Percentiles rank a stretch among this genome's conserved stretches.
Evolutionary conservation across 2,888 invertebrate species (phyloP).

Genomic region (Sesia apiformis): DNA sequence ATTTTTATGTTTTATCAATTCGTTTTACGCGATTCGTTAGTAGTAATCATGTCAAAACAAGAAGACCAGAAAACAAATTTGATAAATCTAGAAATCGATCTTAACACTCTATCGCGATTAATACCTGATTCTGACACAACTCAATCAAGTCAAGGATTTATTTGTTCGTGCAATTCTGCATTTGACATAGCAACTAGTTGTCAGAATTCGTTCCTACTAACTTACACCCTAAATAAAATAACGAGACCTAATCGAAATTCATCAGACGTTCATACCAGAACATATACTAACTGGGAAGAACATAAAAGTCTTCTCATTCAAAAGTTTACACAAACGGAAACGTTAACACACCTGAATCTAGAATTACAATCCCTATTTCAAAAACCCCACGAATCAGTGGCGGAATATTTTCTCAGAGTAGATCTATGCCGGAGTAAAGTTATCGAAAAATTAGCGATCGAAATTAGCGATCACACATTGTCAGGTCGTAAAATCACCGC

Average conservation of each 20-base stretch:
- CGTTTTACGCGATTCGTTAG: no score
- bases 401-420: constrained; percentile 3
- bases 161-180: constrained; percentile 1
- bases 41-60: neutral
- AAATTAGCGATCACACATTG: constrained; percentile 11
- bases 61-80: neutral
- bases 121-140: constrained; percentile 1
- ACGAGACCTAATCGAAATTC: neutral
- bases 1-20: neutral
- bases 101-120: neutral
- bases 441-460: constrained; percentile 14
- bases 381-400: constrained; percentile 3
- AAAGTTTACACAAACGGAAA: constrained; percentile 4
- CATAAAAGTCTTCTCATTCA: neutral
- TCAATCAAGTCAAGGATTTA: neutral
- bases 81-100: neutral
- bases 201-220: neutral
- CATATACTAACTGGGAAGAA: neutral
- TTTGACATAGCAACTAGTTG: neutral
- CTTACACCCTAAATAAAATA: constrained; percentile 1
- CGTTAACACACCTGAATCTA: constrained; percentile 2
- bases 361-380: constrained; percentile 4
- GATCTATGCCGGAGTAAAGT: constrained; percentile 15
- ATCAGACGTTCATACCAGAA: neutral
- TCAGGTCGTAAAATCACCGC: constrained; percentile 9